These are phyloP conservation scores for Homalodisca vitripennis DNA, from an alignment of 1,140 invertebrate genomes.

Conservation along the genomic window DNA sequence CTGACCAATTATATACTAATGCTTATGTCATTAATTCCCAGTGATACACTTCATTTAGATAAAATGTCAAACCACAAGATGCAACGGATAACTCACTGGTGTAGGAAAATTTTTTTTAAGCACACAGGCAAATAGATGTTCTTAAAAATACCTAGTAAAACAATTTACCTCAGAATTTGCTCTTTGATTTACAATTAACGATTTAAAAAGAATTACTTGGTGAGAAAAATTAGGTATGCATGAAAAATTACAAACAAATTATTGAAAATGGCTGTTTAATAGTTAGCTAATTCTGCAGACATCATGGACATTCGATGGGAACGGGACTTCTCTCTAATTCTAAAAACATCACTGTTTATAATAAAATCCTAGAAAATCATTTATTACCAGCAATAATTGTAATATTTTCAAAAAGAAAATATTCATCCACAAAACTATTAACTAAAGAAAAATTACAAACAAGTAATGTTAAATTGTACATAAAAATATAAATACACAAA, in stretches of 20 bases:
- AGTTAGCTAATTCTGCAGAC: slow-evolving; percentile 16
- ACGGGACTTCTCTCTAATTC: not conserved
- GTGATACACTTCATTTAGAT: too few relatives aligned
- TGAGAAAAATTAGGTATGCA: not conserved
- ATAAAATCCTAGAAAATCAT: slow-evolving; percentile 18
- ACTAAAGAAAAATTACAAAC: slow-evolving; percentile 24
- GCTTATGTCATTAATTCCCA: too few relatives aligned
- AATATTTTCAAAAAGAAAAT: slow-evolving; percentile 22
- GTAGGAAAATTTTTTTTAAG: too few relatives aligned
- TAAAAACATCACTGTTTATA: slow-evolving; percentile 21
- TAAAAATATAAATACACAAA: slow-evolving; percentile 26
- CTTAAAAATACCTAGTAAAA: too few relatives aligned
- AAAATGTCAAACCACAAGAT: too few relatives aligned
- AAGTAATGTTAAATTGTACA: slow-evolving; percentile 23
- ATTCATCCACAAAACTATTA: slow-evolving; percentile 5
- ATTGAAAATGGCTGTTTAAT: slow-evolving; percentile 23
- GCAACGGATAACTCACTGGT: too few relatives aligned
- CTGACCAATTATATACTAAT: too few relatives aligned
- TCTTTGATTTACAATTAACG: not conserved
- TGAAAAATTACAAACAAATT: not conserved
- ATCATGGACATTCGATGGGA: not conserved
- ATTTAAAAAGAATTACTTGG: not conserved
- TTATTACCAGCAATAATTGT: not conserved
- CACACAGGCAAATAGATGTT: too few relatives aligned
- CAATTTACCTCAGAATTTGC: too few relatives aligned